These are phyloP conservation scores for Drosophila mimica DNA, from an alignment of 2,888 invertebrate species.

Conservation along the genomic window DNA sequence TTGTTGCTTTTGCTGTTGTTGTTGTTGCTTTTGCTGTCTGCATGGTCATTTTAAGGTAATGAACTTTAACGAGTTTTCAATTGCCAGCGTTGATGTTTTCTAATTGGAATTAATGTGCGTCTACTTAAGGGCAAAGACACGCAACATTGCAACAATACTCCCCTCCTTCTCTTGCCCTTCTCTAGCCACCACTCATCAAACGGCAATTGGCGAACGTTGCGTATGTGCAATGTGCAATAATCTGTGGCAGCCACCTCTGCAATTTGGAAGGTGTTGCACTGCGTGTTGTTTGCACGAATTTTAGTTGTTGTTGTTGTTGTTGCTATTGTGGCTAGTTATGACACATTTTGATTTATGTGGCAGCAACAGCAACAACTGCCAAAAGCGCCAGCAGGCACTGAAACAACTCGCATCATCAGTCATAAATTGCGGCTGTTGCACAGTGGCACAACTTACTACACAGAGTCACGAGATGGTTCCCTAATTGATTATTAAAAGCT, in stretches of 20 bases:
- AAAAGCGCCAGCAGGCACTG: conserved; percentile 64
- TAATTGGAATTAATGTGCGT: conserved; percentile 76
- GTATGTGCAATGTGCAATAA: conserved; percentile 75
- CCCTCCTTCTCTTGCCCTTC: background rate
- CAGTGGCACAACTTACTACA: conserved; percentile 11
- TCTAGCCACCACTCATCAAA: too few relatives aligned
- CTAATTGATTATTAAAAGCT: background rate
- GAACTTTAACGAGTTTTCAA: conserved; percentile 79
- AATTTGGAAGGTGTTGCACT: conserved; percentile 39
- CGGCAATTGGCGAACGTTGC: conserved; percentile 38
- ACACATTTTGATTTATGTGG: conserved; percentile 76
- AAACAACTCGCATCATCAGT: conserved; percentile 67
- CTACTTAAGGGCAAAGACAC: conserved; percentile 72
- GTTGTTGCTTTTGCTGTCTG: conserved; percentile 36
- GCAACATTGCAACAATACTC: conserved; percentile 13
- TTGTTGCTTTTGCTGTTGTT: conserved; percentile 17
- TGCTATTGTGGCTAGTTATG: conserved; percentile 63
- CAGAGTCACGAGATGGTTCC: background rate
- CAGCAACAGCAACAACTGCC: conserved; percentile 58
- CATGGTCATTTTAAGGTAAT: conserved; percentile 69
- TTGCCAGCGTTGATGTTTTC: conserved; percentile 72
- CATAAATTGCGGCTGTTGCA: conserved; percentile 51
- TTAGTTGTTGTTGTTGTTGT: conserved; percentile 19
- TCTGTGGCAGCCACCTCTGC: conserved; percentile 27
- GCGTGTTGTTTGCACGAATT: conserved; percentile 10